phyloP scores from a whole-genome alignment of 2,888 invertebrate species.

The Scaeva pyrastri region DNA sequence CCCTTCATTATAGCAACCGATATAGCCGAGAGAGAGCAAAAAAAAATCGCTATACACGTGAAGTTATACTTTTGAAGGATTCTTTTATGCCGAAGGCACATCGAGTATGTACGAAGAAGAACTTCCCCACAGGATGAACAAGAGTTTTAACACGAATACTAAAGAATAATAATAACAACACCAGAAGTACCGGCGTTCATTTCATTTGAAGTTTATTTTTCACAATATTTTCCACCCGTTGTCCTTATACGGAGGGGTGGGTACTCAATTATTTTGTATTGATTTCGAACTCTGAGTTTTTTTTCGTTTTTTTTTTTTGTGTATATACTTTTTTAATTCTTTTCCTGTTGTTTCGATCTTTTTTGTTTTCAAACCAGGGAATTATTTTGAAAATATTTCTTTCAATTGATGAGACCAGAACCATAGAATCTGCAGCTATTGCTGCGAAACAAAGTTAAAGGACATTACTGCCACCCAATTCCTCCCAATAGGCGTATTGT shows the following conservation, averaged over 20 bases:
- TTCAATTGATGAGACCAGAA: conserved; percentile 64
- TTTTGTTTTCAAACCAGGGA: conserved; percentile 70
- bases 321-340: conserved; percentile 11
- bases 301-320: conserved; percentile 17
- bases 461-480: conserved; percentile 77
- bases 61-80: conserved; percentile 70
- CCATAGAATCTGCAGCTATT: conserved; percentile 66
- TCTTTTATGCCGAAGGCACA: conserved; percentile 74
- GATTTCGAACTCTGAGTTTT: conserved; percentile 49
- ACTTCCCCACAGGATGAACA: conserved; percentile 63
- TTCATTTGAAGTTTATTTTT: conserved; percentile 75
- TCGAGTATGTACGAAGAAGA: conserved; percentile 39
- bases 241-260: conserved; percentile 65
- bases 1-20: conserved; percentile 61
- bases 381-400: conserved; percentile 75
- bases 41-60: conserved; percentile 49
- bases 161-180: conserved; percentile 74
- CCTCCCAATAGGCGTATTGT: conserved; percentile 77
- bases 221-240: conserved; percentile 68
- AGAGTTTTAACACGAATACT: conserved; percentile 68
- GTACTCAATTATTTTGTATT: conserved; percentile 62
- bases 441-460: conserved; percentile 69
- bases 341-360: conserved; percentile 45
- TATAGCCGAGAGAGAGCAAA: conserved; percentile 19
- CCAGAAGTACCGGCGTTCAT: conserved; percentile 75